Base-by-base conservation (phyloP, 2,888 invertebrate genomes). In the Lycia hirtaria region DNA sequence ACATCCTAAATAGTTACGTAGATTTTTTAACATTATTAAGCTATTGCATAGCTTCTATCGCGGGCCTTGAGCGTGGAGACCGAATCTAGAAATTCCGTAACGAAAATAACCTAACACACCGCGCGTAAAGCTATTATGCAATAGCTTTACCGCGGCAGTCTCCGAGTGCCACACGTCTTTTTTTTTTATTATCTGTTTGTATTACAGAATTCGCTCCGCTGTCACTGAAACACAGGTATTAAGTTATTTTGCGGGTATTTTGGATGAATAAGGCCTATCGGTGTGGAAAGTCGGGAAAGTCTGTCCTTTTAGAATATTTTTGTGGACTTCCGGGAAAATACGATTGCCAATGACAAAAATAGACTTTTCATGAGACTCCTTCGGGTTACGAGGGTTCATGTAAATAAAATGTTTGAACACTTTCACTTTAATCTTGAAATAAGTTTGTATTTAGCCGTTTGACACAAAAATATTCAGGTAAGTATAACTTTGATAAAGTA, bases 221-320 rank as follows among this genome's bases (percentile, higher is more conserved):
- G 7, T 3, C 12, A 20, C n/a, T 44, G 44, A 7, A 32, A 6
- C 6, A 12, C 19, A 6, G 20, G 9, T 44, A 38, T 33, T 3
- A 35, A 4, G 22, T 14, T 37, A 28, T 26, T 37, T 33, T 43
- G 33, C 22, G 43, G 38, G 38, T n/a, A 9, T 55, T 49, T 49
- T 30, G 44, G 37, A 48, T 47, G 40, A 40, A 47, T 48, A 20
- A 47, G 17, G 30, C 37, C 30, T 47, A 47, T 47, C 22, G 47
- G 12, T 10, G 33, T 26, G 35, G 47, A 47, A 47, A 47, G 24
- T 26, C 35, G 17, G 35, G 47, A 47, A 47, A 47, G 24, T 26
- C 35, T 15, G 35, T 38, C 32, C 30, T 40, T 20, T 50, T 50
- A 4, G 19, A 40, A 50, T 50, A 40, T 50, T 32, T 50, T 49